Conservation (phyloP, 2,888 invertebrate genomes). For the Cepaea hortensis region DNA sequence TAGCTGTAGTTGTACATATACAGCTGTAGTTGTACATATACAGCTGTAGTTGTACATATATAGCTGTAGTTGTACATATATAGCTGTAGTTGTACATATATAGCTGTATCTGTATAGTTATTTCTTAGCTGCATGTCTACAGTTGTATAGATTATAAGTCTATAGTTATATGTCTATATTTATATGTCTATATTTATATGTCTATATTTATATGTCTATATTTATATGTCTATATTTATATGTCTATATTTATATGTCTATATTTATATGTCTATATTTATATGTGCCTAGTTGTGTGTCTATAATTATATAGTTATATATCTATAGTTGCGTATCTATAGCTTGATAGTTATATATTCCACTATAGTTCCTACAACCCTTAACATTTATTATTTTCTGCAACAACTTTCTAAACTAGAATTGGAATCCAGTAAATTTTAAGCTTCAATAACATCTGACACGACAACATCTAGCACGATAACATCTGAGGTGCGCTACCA, state of each 20-base stretch:
- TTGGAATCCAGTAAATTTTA: too few species aligned
- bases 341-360: too few species aligned
- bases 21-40: too few species aligned
- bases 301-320: neutral
- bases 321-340: too few species aligned
- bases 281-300: neutral
- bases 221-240: neutral
- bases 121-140: neutral
- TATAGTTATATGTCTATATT: neutral
- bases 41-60: neutral
- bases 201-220: neutral
- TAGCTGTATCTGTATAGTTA: neutral
- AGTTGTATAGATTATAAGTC: neutral
- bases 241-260: neutral
- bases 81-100: neutral
- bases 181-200: neutral
- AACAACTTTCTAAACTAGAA: too few species aligned
- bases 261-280: neutral
- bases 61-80: neutral
- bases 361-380: too few species aligned
- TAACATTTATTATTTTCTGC: too few species aligned
- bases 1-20: too few species aligned
- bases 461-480: too few species aligned
- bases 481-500: too few species aligned
- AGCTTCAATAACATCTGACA: too few species aligned